Evolutionary conservation across 92 coral and sea anemone species (phyloP), one percentile per base, ranked within the genome.

Genomic region (Epizoanthus scotinus): DNA sequence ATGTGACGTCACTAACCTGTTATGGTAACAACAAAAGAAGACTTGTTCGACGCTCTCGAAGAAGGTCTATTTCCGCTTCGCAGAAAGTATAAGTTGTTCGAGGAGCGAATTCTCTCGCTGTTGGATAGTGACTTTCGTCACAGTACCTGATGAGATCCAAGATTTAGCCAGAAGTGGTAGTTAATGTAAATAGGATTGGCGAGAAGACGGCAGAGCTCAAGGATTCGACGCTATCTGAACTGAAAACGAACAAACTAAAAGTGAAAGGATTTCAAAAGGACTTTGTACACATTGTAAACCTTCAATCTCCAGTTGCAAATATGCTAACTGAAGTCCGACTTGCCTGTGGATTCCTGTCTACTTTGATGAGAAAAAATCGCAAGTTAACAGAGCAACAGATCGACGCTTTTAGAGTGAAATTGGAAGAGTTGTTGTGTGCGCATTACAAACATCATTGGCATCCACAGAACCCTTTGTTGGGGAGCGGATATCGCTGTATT

Each of bases 391-490:
- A 91, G 40, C 89, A 90, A 49, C 94, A 89, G 70, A 70, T 96
- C 38, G 90, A 93, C 20, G 80, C 78, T 60, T 96, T 96, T 82
- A 86, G 89, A 66, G 85, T 86, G 88, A 96, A 93, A 78, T 87
- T 93, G 96, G 94, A 91, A 84, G 98, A 96, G 89, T 88, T 93
- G 81, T 84, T 96, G 79, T 96, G 97, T 40, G 99, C 97, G 62
- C 79, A 91, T 67, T 96, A 93, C 89, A 88, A 92, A 83, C 93
- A 94, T 56, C 99, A 96, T 80, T 96, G 99, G 99, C 99, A 96
- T 83, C 99, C 97, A 1, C 94, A 93, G 36, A 96, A 93, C 79
- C 99, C 99, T 72, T 94, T 93, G 95, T 91, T 93, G 84, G 99
- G 99, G 57, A 96, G 99, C 80, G 99, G 96, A 25, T 96, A 84